A percentile compares a stretch with the other conserved stretches of the same genome.
phyloP scores from a whole-genome alignment of 2,888 invertebrate genomes.

The Lacanobia wlatinum region DNA sequence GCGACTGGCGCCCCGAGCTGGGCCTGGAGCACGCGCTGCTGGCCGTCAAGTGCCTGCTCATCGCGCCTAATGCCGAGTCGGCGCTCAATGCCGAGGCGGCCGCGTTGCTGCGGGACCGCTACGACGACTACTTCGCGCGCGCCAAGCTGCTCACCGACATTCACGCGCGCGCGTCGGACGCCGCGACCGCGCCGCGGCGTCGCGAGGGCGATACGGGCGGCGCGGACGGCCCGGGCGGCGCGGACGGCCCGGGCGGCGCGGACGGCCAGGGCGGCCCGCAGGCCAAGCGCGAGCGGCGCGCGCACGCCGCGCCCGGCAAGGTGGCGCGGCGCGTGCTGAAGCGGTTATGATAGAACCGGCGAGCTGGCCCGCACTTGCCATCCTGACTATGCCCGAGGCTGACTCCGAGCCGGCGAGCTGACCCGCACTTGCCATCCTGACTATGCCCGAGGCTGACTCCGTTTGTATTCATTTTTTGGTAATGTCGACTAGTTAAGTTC shows the following conservation, averaged over 20 bases:
- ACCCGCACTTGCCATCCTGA: neutral
- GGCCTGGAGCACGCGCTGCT: constrained; percentile 98
- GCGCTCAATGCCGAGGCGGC: constrained; percentile 99
- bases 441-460: constrained; percentile 15
- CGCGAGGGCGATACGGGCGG: constrained; percentile 7
- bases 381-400: constrained; percentile 4
- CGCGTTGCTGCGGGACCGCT: constrained; percentile 97
- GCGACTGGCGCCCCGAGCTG: constrained; percentile 98
- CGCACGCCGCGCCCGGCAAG: constrained; percentile 4
- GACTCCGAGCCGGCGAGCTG: neutral
- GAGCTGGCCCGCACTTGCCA: neutral
- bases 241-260: constrained; percentile 18
- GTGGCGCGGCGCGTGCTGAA: constrained; percentile 59
- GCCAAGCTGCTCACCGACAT: constrained; percentile 87
- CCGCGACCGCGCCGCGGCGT: constrained; percentile 75
- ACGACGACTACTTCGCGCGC: constrained; percentile 96
- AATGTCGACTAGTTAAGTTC: constrained; percentile 17
- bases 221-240: constrained; percentile 53
- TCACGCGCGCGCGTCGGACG: constrained; percentile 76
- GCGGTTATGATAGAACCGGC: constrained; percentile 54
- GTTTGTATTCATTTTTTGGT: constrained; percentile 21
- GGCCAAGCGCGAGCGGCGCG: constrained; percentile 94
- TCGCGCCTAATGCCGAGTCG: constrained; percentile 99
- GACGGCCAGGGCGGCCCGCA: constrained; percentile 89
- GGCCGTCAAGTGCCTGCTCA: constrained; percentile 97